Percentiles rank a stretch among this genome's conserved stretches.
Evolutionary conservation across 2,113 vertebrate genomes (phyloP).

Genomic region (Melanerpes aurifrons): DNA sequence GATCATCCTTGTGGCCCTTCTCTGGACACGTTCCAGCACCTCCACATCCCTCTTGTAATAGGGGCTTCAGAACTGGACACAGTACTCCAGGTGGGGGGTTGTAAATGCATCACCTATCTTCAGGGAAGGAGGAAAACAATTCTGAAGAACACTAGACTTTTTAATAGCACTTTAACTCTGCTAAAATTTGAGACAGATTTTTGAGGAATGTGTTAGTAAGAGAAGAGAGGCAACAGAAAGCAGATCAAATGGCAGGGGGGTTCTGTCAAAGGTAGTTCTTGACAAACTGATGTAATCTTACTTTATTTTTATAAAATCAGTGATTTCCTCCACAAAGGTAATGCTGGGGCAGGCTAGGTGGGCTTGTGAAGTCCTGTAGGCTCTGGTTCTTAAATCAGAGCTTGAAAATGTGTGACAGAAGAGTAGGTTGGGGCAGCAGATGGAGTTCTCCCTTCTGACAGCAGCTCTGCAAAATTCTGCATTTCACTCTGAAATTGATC

Average conservation of each 20-base stretch:
- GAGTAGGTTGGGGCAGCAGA: not conserved
- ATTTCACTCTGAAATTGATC: not conserved
- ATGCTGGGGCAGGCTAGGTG: not conserved
- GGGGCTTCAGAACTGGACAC: too few relatives aligned
- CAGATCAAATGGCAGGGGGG: not conserved
- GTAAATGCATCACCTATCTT: not conserved
- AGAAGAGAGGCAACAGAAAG: not conserved
- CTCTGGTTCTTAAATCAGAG: not conserved
- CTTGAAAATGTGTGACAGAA: not conserved
- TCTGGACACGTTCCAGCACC: too few relatives aligned
- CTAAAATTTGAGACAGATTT: not conserved
- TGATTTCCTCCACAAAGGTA: not conserved
- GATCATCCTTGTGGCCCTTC: too few relatives aligned
- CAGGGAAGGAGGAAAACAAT: not conserved
- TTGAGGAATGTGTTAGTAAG: not conserved
- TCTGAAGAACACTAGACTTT: not conserved
- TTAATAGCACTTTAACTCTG: not conserved
- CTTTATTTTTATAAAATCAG: not conserved
- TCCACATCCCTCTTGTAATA: too few relatives aligned
- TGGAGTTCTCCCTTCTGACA: not conserved
- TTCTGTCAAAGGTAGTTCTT: not conserved
- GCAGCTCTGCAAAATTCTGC: not conserved
- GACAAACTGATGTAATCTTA: not conserved
- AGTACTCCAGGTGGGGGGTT: too few relatives aligned
- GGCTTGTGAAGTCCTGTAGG: not conserved